phyloP scores from a whole-genome alignment of 2,888 invertebrate species.

The Eupithecia subfuscata region DNA sequence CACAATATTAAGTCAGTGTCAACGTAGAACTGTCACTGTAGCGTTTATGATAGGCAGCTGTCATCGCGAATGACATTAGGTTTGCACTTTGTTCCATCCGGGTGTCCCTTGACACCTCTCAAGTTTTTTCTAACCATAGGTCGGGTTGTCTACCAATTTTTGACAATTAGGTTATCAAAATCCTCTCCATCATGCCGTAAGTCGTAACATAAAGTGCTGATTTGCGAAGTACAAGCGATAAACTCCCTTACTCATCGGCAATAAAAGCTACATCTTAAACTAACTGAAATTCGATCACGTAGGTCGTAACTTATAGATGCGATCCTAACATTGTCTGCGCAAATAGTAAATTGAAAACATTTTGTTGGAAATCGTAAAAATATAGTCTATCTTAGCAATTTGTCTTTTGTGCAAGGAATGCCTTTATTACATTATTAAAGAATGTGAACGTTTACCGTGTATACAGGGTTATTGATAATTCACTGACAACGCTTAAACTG shows the following conservation, averaged over 20 bases:
- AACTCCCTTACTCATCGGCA: constrained; percentile 15
- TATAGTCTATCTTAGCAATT: constrained; percentile 41
- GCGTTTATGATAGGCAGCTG: too few species aligned
- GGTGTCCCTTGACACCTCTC: too few species aligned
- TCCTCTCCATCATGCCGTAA: background rate
- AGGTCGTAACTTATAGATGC: constrained; percentile 55
- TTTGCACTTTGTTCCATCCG: too few species aligned
- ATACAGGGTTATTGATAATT: too few species aligned
- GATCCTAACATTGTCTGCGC: constrained; percentile 45
- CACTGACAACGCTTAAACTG: too few species aligned
- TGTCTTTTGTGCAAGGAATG: constrained; percentile 15
- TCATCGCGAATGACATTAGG: too few species aligned
- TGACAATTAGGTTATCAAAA: constrained; percentile 10
- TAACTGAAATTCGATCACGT: constrained; percentile 61
- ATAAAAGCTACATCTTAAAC: constrained; percentile 49
- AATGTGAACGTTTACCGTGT: background rate
- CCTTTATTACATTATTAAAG: background rate
- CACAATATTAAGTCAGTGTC: too few species aligned
- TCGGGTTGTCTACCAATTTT: background rate
- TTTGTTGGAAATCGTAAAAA: constrained; percentile 56
- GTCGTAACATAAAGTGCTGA: constrained; percentile 48
- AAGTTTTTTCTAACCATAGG: background rate
- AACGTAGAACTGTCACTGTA: too few species aligned
- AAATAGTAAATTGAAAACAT: constrained; percentile 59
- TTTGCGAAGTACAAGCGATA: constrained; percentile 35